Evolutionary conservation across 2,113 vertebrate species (phyloP).

Genomic region (Pangasianodon hypophthalmus): DNA sequence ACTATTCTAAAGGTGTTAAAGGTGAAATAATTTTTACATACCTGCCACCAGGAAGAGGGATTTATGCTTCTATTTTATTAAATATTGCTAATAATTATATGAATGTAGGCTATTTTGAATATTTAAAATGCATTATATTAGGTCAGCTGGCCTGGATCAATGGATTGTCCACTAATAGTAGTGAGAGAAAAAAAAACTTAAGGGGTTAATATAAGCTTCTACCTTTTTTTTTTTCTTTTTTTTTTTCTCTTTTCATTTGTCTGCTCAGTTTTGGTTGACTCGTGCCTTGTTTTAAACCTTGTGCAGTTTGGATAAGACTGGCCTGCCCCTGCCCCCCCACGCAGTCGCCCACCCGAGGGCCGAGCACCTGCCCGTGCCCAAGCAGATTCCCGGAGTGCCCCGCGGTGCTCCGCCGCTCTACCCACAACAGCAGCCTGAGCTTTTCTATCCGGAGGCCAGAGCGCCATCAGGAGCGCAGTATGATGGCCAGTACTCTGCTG

Average conservation of each 20-base stretch:
- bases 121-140: not conserved
- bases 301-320: conserved; percentile 85
- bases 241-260: not conserved
- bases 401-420: conserved; percentile 87
- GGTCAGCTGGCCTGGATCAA: not conserved
- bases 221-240: not conserved
- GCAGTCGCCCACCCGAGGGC: conserved; percentile 77
- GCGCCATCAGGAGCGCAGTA: conserved; percentile 84
- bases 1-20: too few species aligned
- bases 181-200: too few species aligned
- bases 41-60: not conserved
- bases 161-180: not conserved
- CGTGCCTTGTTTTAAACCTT: not conserved
- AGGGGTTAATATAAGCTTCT: not conserved
- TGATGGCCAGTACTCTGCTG: conserved; percentile 86
- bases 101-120: not conserved
- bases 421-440: conserved; percentile 81
- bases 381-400: conserved; percentile 85
- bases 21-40: not conserved
- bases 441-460: conserved; percentile 86
- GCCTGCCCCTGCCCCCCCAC: conserved; percentile 84
- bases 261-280: not conserved
- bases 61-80: not conserved
- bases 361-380: conserved; percentile 83
- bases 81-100: not conserved